phyloP scores from a whole-genome alignment of 2,113 vertebrate genomes.

The Cacatua alba region DNA sequence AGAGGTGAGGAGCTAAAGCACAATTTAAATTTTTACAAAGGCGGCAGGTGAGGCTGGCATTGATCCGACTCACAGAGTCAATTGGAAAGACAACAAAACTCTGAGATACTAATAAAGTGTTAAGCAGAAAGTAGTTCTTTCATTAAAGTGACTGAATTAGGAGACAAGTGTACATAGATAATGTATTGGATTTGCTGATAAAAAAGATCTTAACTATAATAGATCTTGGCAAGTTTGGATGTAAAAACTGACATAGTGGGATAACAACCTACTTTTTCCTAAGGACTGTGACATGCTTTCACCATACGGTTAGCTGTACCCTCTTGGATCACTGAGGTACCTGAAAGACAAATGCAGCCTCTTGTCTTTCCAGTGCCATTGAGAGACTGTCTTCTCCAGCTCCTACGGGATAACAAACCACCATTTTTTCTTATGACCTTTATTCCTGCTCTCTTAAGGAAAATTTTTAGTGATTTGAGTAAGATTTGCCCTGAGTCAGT shows the following conservation, averaged over 20 bases:
- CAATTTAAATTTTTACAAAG: background rate
- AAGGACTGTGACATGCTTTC: background rate
- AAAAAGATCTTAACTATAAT: background rate
- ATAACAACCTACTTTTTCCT: background rate
- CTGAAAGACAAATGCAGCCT: background rate
- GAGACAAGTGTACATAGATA: background rate
- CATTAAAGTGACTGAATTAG: background rate
- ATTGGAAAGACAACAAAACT: background rate
- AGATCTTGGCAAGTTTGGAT: background rate
- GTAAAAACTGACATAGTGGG: background rate
- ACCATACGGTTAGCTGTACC: background rate
- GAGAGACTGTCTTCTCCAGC: background rate
- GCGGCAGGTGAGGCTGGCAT: fast-evolving
- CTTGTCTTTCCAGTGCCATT: background rate
- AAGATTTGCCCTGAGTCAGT: background rate
- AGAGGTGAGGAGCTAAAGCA: background rate
- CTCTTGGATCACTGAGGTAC: background rate
- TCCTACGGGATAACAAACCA: background rate
- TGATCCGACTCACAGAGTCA: background rate
- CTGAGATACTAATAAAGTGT: background rate
- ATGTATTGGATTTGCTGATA: background rate
- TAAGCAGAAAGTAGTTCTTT: fast-evolving
- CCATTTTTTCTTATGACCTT: background rate
- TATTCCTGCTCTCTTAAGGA: background rate
- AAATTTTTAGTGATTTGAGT: background rate